Conservation (phyloP, 92 coral and sea anemone genomes). For the Siderastrea radians region DNA sequence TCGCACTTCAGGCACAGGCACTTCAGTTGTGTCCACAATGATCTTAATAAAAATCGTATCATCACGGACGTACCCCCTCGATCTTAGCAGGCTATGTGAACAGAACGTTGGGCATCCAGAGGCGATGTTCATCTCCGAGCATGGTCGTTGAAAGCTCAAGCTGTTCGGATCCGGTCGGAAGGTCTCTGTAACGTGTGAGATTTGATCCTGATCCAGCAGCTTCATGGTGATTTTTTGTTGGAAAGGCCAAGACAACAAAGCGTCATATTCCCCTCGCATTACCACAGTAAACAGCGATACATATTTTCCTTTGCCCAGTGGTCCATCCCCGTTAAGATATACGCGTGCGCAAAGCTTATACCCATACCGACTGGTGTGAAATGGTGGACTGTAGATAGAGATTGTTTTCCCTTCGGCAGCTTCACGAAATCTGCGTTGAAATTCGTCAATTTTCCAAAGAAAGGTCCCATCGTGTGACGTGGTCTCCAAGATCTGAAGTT, state of each 20-base stretch:
- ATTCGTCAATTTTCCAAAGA: constrained; percentile 90
- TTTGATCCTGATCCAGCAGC: constrained; percentile 80
- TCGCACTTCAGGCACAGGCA: too few species aligned
- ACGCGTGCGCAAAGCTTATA: constrained; percentile 86
- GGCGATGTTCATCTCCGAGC: constrained; percentile 87
- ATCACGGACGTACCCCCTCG: constrained; percentile 69
- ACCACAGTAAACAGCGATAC: constrained; percentile 85
- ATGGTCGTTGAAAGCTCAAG: constrained; percentile 83
- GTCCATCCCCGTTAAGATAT: constrained; percentile 82
- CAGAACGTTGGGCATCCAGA: constrained; percentile 86
- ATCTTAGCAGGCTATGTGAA: constrained; percentile 62
- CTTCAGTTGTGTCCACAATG: constrained; percentile 61
- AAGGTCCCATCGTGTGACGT: constrained; percentile 78
- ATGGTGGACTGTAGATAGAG: constrained; percentile 89
- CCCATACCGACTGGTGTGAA: constrained; percentile 86
- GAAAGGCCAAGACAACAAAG: not conserved
- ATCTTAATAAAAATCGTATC: constrained; percentile 79
- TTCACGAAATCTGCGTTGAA: constrained; percentile 73
- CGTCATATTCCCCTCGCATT: constrained; percentile 49
- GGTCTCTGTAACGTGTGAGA: constrained; percentile 69
- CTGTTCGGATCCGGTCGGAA: constrained; percentile 92
- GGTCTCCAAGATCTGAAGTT: constrained; percentile 55
- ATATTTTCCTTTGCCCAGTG: constrained; percentile 76
- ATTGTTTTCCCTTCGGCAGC: constrained; percentile 72
- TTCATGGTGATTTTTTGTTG: constrained; percentile 82